Evolutionary conservation across 2,888 invertebrate species (phyloP).

Genomic region (Cantharis rustica): DNA sequence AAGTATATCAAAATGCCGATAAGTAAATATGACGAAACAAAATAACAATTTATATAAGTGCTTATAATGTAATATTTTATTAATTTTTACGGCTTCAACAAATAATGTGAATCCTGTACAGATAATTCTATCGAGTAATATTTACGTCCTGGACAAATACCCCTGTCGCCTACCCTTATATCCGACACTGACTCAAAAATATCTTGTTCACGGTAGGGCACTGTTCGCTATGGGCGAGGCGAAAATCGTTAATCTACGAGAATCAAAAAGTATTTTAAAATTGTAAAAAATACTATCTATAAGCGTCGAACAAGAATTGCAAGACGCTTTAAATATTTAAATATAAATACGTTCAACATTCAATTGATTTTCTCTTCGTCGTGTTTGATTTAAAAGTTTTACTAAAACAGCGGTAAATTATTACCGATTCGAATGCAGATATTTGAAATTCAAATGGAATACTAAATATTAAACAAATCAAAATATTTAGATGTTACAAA

Average conservation of each 20-base stretch:
- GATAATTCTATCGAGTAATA: too few relatives aligned
- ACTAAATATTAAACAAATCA: neutral
- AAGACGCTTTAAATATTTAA: neutral
- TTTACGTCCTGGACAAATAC: too few relatives aligned
- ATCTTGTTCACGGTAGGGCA: neutral
- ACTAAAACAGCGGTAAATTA: neutral
- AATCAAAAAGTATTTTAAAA: neutral
- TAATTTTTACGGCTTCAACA: too few relatives aligned
- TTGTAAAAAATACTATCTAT: too few relatives aligned
- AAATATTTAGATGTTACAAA: neutral
- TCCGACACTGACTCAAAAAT: too few relatives aligned
- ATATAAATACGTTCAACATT: neutral
- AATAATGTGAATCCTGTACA: too few relatives aligned
- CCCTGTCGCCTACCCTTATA: too few relatives aligned
- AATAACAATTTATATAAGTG: too few relatives aligned
- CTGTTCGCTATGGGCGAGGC: neutral
- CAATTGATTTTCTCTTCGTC: neutral
- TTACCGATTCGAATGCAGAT: neutral
- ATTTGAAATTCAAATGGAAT: neutral
- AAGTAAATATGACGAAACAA: too few relatives aligned
- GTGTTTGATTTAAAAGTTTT: neutral
- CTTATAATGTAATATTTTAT: too few relatives aligned
- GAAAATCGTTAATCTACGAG: neutral
- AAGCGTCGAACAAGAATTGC: neutral
- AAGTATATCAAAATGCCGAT: too few relatives aligned